Base-by-base conservation (phyloP, 1,140 invertebrate genomes). In the Ceratoteleas bidentatus region DNA sequence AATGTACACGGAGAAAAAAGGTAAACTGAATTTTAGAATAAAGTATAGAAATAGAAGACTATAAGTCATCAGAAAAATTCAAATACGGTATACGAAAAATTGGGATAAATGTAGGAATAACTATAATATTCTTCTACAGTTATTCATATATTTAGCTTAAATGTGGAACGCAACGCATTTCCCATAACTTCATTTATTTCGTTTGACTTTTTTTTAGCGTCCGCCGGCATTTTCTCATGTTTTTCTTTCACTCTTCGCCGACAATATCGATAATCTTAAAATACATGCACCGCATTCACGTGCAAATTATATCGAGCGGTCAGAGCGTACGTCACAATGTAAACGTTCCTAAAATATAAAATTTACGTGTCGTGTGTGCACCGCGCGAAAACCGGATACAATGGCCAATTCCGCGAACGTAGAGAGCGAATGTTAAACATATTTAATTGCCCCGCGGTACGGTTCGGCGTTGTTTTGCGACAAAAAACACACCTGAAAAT, bases 301-400 rank as follows among this genome's bases (percentile, higher is more conserved):
- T 15, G 24, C 64, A 57, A 56, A 60, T 70, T 70, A 60, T 70
- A 60, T 60, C 16, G 52, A 70, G 56, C 66, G 43, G 40, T 58
- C 49, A 66, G 57, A 60, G 24, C 53, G 53, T 52, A 60, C 34
- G n/a, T 32, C 34, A 65, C 54, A 53, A 11, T 66, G 64, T 61
- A 76, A 76, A 69, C 73, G 56, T 76, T 68, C 62, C 56, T 34
- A 76, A 77, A 77, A 77, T 62, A 77, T 47, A 69, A 62, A 49
- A 68, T 62, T 61, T 61, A 68, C 11, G 56, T 57, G 53, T 68
- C 56, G 62, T 53, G 52, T 53, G 47, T 33, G 16, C 9, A 45
- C 36, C 33, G 49, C 50, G 36, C 50, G 57, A 64, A 54, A 61
- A 16, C 5, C 13, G 57, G 15, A 56, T 53, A 69, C 57, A 69